phyloP scores from a whole-genome alignment of 2,888 invertebrate species.

The Dasysyrphus albostriatus region DNA sequence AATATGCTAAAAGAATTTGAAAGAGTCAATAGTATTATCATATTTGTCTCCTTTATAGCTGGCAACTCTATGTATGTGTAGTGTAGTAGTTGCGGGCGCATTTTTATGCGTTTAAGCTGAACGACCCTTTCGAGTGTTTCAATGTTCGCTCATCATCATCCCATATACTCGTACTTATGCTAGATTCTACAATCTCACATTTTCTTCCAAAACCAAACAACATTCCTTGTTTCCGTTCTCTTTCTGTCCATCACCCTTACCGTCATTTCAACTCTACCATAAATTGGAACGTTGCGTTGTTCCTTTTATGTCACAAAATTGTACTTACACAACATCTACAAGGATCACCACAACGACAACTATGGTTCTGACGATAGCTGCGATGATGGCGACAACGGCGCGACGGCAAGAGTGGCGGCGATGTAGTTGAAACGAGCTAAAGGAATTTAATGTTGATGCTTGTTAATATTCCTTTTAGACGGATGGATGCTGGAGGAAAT shows the following conservation, averaged over 20 bases:
- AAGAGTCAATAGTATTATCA: neutral
- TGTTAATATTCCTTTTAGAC: slow-evolving; percentile 72
- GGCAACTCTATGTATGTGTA: slow-evolving; percentile 50
- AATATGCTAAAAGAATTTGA: slow-evolving; percentile 7
- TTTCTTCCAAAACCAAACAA: slow-evolving; percentile 32
- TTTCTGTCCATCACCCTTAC: neutral
- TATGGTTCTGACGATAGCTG: slow-evolving; percentile 29
- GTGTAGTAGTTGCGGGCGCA: slow-evolving; percentile 25
- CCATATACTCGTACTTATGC: neutral
- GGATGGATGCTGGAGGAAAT: slow-evolving; percentile 61
- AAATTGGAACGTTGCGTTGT: slow-evolving; percentile 68
- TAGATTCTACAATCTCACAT: slow-evolving; percentile 45
- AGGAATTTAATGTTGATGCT: slow-evolving; percentile 73
- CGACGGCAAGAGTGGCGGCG: neutral
- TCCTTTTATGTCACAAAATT: slow-evolving; percentile 63
- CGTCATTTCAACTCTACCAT: slow-evolving; percentile 24
- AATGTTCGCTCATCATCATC: slow-evolving; percentile 56
- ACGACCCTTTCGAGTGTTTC: slow-evolving; percentile 58
- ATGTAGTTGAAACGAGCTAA: slow-evolving; percentile 40
- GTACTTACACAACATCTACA: slow-evolving; percentile 10
- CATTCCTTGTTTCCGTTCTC: slow-evolving; percentile 54
- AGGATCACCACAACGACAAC: slow-evolving; percentile 32
- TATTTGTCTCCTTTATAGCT: slow-evolving; percentile 45
- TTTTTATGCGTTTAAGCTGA: slow-evolving; percentile 66
- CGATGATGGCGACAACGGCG: neutral